These are phyloP conservation scores for Lepidurus couesii DNA, from an alignment of 1,140 invertebrate species.

Conservation along the genomic window DNA sequence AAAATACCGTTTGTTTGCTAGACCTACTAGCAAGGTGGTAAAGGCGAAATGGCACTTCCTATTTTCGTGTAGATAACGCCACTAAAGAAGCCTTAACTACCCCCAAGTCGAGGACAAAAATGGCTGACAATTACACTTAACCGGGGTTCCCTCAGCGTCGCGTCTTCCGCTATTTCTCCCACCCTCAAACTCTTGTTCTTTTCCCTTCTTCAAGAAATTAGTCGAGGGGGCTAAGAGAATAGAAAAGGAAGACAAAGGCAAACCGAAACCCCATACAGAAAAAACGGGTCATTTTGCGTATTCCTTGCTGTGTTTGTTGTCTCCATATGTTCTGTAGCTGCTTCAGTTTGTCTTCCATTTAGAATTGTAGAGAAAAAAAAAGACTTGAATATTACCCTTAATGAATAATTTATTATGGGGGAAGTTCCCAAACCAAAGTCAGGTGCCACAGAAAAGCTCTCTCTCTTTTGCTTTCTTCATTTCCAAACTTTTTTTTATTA, in stretches of 20 bases:
- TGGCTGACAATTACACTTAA: background rate
- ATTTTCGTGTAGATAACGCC: constrained; percentile 10
- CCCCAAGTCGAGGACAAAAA: background rate
- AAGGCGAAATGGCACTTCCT: background rate
- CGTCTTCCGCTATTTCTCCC: background rate
- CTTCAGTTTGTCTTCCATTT: constrained; percentile 6
- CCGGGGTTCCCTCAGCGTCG: background rate
- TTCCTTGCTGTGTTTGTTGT: background rate
- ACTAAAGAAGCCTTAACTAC: background rate
- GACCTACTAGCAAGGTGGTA: background rate
- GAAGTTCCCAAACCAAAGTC: background rate
- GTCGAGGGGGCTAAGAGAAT: background rate
- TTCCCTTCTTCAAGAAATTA: background rate
- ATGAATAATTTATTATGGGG: constrained; percentile 13
- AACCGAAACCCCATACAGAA: background rate
- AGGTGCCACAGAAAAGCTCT: background rate
- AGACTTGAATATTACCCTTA: background rate
- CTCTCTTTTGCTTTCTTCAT: background rate
- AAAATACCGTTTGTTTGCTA: background rate
- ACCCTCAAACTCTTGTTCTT: background rate
- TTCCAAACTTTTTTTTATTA: background rate
- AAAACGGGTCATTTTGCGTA: background rate
- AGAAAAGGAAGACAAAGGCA: background rate
- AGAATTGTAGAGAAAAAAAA: background rate
- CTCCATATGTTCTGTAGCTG: background rate